Base-by-base conservation (phyloP, 2,888 invertebrate genomes). In the Orchesella flavescens region DNA sequence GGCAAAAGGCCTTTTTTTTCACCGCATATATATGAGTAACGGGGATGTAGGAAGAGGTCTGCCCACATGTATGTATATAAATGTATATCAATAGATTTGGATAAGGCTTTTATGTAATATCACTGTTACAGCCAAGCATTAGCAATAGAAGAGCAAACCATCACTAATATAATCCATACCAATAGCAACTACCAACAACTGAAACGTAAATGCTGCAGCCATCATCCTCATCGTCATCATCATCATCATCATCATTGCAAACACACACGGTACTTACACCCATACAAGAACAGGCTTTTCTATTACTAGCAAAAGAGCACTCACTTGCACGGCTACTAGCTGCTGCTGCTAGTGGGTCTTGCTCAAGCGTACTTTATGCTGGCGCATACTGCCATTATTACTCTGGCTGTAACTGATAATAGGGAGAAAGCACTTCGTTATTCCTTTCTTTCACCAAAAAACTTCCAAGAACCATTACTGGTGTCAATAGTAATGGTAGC, bases 401-500 rank as follows among this genome's bases (percentile, higher is more conserved):
- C 71, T 66, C 80, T 46, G 73, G 24, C 69, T 77, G 34, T 61
- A 21, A 68, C 66, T 73, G 80, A 73, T 80, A 80, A 80, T 73
- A 80, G 73, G 73, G 55, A 72, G 66, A 66, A 77, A 80, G 43
- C 34, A 44, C 80, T 21, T 71, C 73, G 73, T 79, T 73, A 73
- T 79, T 71, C 55, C 55, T 68, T 74, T 68, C 59, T 55, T 74
- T 80, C 57, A 24, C 63, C n/a, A 23, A 59, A 80, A 68, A 73
- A 73, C 55, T 80, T 74, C 43, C 55, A 46, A 46, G 80, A 80
- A 73, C 80, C 80, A 80, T 80, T 80, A 80, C 61, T 63, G 80
- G 80, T 80, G 80, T 80, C 73, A 80, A 80, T 80, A 80, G 80
- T 73, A 80, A 74, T 80, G 80, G 80, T 43, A 80, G 80, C 80